Evolutionary conservation across 2,888 invertebrate species (phyloP).

Genomic region (Ceratothoa steindachneri): DNA sequence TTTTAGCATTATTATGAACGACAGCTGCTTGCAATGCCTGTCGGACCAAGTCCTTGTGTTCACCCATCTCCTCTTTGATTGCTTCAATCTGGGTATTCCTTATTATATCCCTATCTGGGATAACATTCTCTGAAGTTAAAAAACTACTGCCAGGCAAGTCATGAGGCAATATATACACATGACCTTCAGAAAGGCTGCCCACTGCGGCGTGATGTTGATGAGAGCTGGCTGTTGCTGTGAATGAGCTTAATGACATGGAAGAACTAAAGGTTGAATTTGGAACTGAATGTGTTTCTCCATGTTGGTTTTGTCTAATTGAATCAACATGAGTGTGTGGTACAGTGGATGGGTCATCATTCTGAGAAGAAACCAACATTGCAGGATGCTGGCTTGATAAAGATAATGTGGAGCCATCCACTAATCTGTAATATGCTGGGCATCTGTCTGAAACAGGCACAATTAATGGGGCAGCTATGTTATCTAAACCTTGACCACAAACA

Average conservation of each 20-base stretch:
- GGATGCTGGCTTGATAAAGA: neutral
- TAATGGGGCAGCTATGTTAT: neutral
- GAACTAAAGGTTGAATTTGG: neutral
- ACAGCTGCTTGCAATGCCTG: constrained; percentile 44
- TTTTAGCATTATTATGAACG: constrained; percentile 27
- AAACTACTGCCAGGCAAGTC: neutral
- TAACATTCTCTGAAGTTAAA: neutral
- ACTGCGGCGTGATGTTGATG: neutral
- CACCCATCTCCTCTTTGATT: neutral
- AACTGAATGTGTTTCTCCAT: neutral
- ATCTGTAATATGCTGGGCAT: neutral
- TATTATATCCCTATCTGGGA: neutral
- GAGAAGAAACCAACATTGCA: neutral
- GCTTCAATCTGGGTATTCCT: neutral
- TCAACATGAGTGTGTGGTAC: neutral
- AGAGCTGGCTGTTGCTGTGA: neutral
- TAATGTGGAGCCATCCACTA: neutral
- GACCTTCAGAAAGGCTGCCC: neutral
- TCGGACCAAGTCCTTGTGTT: constrained; percentile 33
- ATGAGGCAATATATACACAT: neutral
- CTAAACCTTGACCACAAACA: constrained; percentile 25
- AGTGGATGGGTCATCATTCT: neutral
- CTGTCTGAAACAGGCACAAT: neutral
- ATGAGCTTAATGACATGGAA: neutral
- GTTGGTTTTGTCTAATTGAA: neutral